Percentiles rank a stretch among this genome's conserved stretches.
Conservation (phyloP, 2,888 invertebrate genomes). For the Phragmatobia fuliginosa region DNA sequence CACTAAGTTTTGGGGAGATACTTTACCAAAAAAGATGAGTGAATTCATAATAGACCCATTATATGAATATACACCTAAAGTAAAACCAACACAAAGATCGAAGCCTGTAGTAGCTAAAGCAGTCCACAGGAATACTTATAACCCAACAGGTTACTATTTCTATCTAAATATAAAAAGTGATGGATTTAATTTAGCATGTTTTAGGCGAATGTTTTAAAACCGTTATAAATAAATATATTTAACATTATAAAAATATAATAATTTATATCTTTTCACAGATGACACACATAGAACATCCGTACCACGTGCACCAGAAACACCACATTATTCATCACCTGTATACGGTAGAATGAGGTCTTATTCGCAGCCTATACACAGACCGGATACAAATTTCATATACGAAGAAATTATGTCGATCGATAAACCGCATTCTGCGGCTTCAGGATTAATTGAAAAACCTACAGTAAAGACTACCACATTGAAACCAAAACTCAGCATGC, state of each 20-base stretch:
- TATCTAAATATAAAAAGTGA: background rate
- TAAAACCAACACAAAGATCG: conserved; percentile 52
- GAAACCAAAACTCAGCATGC: conserved; percentile 63
- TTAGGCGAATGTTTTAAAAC: too few relatives aligned
- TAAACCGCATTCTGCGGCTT: conserved; percentile 68
- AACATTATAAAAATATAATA: background rate
- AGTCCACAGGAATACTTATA: conserved; percentile 67
- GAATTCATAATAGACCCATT: conserved; percentile 79
- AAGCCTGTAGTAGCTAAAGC: conserved; percentile 61
- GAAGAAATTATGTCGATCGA: conserved; percentile 77
- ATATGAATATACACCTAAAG: conserved; percentile 67
- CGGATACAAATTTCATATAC: conserved; percentile 71
- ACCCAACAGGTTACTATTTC: conserved; percentile 26
- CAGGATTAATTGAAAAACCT: conserved; percentile 71
- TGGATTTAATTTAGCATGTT: background rate
- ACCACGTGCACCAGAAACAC: conserved; percentile 58
- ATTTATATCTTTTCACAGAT: conserved; percentile 57
- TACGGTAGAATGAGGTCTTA: conserved; percentile 70
- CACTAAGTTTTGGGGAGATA: conserved; percentile 94
- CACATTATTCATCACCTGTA: conserved; percentile 61
- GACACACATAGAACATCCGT: conserved; percentile 68
- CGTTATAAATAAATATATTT: too few relatives aligned
- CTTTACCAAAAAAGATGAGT: conserved; percentile 91
- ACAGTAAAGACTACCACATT: conserved; percentile 57
- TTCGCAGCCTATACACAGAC: conserved; percentile 58